Base-by-base conservation (phyloP, 1,140 invertebrate species). In the Mizuhopecten yessoensis region DNA sequence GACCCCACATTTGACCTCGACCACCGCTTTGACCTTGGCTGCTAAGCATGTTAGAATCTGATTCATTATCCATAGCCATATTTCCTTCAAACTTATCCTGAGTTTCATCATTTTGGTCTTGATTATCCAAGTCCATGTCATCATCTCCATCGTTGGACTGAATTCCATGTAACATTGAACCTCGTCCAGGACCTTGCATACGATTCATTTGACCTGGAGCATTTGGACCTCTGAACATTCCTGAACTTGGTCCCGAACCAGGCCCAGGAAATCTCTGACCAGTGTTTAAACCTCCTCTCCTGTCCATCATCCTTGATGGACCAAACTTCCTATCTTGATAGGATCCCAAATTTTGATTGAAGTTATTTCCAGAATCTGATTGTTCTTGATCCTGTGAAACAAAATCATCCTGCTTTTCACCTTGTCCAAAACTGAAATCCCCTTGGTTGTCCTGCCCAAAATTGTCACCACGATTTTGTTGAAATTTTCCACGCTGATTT, bases 221-320 rank as follows among this genome's bases (percentile, higher is more conserved):
- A 75, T 75, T 75, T 17, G n/a, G 57, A 75, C 57, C 57, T 75
- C 57, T 75, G 17, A 75, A 29, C 57, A 75, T 75, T 29, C 57
- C 57, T n/a, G 57, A n/a, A 5, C 57, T 75, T 75, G 57, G 57
- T n/a, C 57, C 57, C n/a, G 23, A n/a, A 7, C 57, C n/a, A 75
- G 57, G n/a, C 11, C 57, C 57, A 29, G 57, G 57, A 75, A 75
- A 75, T 17, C 57, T 75, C n/a, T 75, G 57, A 75, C 57, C 57
- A 29, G 10, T 45, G 42, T 45, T 45, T 45, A 45, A 45, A 10
- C 42, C 42, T 45, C 57, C 57, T 29, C 2, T 29, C 11, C 57
- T 75, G 23, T 75, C n/a, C 57, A 75, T 75, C n/a, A 75, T n/a
- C 29, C 57, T n/a, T 75, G 57, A 75, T n/a, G 57, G 57, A 75